Evolutionary conservation across 2,797 vertebrate genomes (phyloP).

Genomic region (Characodon lateralis): DNA sequence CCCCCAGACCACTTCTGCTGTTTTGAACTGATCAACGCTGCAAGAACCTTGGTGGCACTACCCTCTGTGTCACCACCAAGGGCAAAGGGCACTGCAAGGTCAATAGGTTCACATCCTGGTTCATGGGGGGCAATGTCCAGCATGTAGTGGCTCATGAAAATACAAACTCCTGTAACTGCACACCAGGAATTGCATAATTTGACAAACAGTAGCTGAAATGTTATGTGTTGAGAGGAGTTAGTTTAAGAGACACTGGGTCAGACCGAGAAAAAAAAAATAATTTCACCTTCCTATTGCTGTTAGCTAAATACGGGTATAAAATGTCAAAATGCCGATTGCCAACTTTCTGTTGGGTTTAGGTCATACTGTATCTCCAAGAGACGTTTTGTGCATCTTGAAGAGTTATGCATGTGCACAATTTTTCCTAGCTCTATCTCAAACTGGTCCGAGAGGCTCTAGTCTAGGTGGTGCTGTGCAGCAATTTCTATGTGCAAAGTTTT

Average conservation of each 20-base stretch:
- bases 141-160: not conserved
- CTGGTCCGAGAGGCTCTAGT: not conserved
- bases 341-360: constrained; percentile 5
- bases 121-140: constrained; percentile 16
- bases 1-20: not conserved
- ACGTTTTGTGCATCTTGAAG: not conserved
- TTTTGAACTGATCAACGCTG: not conserved
- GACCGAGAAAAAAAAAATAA: not conserved
- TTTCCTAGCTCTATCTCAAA: not conserved
- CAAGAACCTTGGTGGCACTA: not conserved
- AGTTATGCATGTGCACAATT: not conserved
- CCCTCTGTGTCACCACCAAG: not conserved
- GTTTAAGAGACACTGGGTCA: constrained; percentile 1
- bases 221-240: not conserved
- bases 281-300: constrained; percentile 2
- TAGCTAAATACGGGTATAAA: constrained; percentile 4
- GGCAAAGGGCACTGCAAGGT: not conserved
- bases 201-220: constrained; percentile 2
- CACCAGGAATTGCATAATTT: not conserved
- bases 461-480: not conserved
- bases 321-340: constrained; percentile 1
- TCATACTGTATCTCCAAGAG: not conserved
- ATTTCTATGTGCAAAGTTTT: not conserved
- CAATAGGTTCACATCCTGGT: not conserved
- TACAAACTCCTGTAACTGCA: not conserved